Conservation (phyloP, 2,888 invertebrate genomes). For the Dolomedes plantarius region DNA sequence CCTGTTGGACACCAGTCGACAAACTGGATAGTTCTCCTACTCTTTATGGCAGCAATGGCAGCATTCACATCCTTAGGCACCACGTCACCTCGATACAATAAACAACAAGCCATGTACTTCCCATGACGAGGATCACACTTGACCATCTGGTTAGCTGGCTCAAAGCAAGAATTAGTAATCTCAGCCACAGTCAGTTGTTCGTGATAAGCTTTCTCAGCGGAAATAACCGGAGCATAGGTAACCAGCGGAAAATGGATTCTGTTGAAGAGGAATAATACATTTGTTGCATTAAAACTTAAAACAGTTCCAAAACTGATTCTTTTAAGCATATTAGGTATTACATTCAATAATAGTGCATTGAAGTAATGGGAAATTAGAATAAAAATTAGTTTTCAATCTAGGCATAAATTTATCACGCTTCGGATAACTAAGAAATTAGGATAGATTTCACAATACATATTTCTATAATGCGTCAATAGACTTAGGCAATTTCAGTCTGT, state of each 20-base stretch:
- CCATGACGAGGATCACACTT: slow-evolving; percentile 74
- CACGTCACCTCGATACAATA: slow-evolving; percentile 79
- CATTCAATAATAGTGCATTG: no score
- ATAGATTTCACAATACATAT: no score
- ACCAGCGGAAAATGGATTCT: slow-evolving; percentile 92
- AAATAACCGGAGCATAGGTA: slow-evolving; percentile 78
- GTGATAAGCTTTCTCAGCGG: slow-evolving; percentile 78
- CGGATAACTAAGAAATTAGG: no score
- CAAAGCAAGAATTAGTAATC: slow-evolving; percentile 79
- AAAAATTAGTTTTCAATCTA: no score
- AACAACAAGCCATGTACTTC: slow-evolving; percentile 75
- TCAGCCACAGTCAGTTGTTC: slow-evolving; percentile 77
- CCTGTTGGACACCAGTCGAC: slow-evolving; percentile 97
- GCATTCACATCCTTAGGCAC: slow-evolving; percentile 79
- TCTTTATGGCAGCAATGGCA: slow-evolving; percentile 78
- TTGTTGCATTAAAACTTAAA: no score
- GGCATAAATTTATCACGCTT: no score
- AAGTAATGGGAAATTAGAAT: no score
- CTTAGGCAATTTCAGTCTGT: no score
- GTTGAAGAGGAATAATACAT: no score
- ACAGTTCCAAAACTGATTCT: no score
- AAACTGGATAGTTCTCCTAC: slow-evolving; percentile 84
- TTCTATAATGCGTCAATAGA: no score
- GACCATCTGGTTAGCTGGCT: slow-evolving; percentile 77
- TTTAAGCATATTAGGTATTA: no score